Base-by-base conservation (phyloP, 2,797 vertebrate species). In the Hippocampus kuda region DNA sequence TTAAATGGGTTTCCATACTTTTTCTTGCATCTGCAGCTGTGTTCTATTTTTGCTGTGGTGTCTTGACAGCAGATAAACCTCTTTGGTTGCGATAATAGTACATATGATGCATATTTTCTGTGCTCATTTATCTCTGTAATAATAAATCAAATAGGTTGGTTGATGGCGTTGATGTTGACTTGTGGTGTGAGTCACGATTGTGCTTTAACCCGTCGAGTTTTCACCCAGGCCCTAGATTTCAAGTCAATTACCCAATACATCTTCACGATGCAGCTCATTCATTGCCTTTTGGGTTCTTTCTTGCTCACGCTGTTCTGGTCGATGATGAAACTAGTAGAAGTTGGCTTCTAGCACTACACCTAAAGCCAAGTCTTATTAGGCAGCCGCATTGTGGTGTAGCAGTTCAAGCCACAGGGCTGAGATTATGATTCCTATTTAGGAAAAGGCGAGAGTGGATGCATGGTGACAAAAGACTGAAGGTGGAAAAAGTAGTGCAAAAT, bases 341-440 rank as follows among this genome's bases (percentile, higher is more conserved):
- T 77, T 65, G 54, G 80, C 81, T 77, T 77, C 71, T 80, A 81
- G 80, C 72, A 51, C 74, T 70, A 34, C 73, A 84, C 75, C 80
- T 79, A 79, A 84, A 86, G 86, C 85, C 85, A 84, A 78, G 79
- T 78, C 84, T 80, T 81, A 84, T 88, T 88, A 86, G 78, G 81
- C 83, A 84, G 83, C 87, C 84, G 65, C 84, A 84, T 71, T 89
- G 86, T 81, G 86, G 88, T 84, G 54, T 53, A 77, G 74, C 68
- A 87, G 84, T 84, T 84, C 81, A 88, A 86, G 82, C 85, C 84
- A 84, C 85, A 88, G 72, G 76, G 68, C 73, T 85, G 84, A 87
- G 86, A 84, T 88, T 86, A 75, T 76, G 77, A 85, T 79, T 82
- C 73, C 70, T 74, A n/a, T 30, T 80, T 71, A 75, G 73, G 65